Percentiles rank a stretch among this genome's conserved stretches.
Conservation (phyloP, 2,113 vertebrate genomes). For the Ochotona princeps region DNA sequence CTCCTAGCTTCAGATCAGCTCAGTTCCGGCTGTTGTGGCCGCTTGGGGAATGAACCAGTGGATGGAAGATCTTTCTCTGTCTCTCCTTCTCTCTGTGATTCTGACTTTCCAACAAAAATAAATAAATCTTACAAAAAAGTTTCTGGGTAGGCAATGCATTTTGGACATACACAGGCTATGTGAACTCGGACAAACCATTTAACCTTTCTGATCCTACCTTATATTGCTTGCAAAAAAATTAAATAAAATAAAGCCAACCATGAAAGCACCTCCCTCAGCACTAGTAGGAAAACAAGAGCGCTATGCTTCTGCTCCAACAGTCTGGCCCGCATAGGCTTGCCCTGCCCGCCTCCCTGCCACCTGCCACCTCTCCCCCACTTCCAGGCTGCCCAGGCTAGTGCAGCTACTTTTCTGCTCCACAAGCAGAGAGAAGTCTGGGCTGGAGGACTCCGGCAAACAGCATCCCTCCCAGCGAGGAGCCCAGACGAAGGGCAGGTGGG, state of each 20-base stretch:
- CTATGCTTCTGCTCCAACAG: background rate
- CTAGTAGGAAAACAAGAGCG: background rate
- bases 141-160: background rate
- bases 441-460: too few relatives aligned
- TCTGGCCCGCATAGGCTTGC: background rate
- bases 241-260: background rate
- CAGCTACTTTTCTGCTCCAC: background rate
- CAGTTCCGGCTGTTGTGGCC: too few relatives aligned
- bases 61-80: too few relatives aligned
- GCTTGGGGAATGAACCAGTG: too few relatives aligned
- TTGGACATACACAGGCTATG: background rate
- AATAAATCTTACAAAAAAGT: too few relatives aligned
- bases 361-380: background rate
- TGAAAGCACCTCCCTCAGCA: background rate
- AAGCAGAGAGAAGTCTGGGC: background rate
- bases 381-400: background rate
- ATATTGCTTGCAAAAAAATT: background rate
- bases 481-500: slow-evolving; percentile 84
- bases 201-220: background rate
- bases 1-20: too few relatives aligned
- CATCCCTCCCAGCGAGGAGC: background rate
- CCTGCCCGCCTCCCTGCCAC: too few relatives aligned
- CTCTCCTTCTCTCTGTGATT: too few relatives aligned
- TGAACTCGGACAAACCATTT: background rate
- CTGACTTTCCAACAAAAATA: too few relatives aligned